Percentiles rank a stretch among this genome's conserved stretches.
phyloP scores from a whole-genome alignment of 2,113 vertebrate species.

The Vulpes lagopus region DNA sequence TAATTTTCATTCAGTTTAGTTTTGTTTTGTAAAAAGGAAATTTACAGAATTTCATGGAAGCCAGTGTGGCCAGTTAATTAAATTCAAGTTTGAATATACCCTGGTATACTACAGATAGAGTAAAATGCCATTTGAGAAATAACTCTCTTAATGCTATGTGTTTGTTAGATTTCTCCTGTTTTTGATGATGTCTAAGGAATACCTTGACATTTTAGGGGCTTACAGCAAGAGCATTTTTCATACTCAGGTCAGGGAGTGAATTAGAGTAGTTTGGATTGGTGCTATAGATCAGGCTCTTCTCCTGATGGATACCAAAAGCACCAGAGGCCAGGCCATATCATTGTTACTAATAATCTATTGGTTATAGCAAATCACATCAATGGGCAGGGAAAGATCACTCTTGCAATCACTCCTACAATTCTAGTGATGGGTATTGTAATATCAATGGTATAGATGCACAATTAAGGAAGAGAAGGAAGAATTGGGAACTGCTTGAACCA shows the following conservation, averaged over 20 bases:
- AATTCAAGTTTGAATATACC: neutral
- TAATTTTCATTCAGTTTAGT: neutral
- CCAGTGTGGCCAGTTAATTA: neutral
- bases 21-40: neutral
- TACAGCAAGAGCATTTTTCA: neutral
- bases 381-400: neutral
- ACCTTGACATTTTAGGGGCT: neutral
- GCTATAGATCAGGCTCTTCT: neutral
- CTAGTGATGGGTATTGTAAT: neutral
- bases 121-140: neutral
- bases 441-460: neutral
- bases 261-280: neutral
- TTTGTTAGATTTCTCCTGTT: neutral
- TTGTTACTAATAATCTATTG: neutral
- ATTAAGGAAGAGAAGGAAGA: neutral
- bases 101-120: neutral
- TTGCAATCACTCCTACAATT: neutral
- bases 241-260: neutral
- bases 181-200: neutral
- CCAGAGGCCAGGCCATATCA: neutral
- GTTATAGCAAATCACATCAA: neutral
- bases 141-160: neutral
- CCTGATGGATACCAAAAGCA: neutral
- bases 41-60: neutral
- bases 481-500: neutral